A percentile compares a stretch with the other conserved stretches of the same genome.
phyloP scores from a whole-genome alignment of 2,797 vertebrate genomes.

The Salmo trutta region DNA sequence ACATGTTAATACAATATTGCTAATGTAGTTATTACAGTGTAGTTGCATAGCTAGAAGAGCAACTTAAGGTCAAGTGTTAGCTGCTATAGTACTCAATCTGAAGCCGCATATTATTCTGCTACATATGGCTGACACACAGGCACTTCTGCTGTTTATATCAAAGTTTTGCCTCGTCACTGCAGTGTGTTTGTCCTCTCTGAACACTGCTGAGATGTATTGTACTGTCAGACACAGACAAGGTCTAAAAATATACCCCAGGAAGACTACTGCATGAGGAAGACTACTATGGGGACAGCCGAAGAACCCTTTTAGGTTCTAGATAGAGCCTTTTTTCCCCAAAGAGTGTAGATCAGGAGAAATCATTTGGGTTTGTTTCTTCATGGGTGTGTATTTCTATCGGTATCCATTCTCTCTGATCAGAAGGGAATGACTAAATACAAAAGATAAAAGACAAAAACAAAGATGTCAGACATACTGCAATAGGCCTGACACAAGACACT shows the following conservation, averaged over 20 bases:
- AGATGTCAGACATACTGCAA: conserved; percentile 6
- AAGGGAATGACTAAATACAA: conserved; percentile 9
- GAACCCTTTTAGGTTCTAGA: too few relatives aligned
- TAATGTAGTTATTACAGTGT: neutral
- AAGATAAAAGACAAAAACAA: conserved; percentile 19
- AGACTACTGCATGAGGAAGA: neutral
- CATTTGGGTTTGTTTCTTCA: too few relatives aligned
- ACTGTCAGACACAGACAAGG: neutral
- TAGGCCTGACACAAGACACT: neutral
- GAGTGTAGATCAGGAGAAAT: too few relatives aligned
- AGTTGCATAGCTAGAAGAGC: neutral
- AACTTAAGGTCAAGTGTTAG: too few relatives aligned
- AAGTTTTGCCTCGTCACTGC: neutral
- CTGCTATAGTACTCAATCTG: neutral
- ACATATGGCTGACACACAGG: neutral
- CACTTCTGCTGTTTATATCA: neutral
- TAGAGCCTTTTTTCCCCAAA: too few relatives aligned
- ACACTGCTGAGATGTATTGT: neutral
- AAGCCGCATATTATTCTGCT: neutral
- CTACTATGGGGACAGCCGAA: too few relatives aligned
- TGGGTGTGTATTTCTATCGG: neutral
- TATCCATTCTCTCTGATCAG: conserved; percentile 1
- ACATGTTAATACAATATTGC: neutral
- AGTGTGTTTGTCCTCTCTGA: neutral
- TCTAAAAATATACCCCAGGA: neutral